Conservation (phyloP, 2,113 vertebrate genomes). For the Motacilla tschutschensis region DNA sequence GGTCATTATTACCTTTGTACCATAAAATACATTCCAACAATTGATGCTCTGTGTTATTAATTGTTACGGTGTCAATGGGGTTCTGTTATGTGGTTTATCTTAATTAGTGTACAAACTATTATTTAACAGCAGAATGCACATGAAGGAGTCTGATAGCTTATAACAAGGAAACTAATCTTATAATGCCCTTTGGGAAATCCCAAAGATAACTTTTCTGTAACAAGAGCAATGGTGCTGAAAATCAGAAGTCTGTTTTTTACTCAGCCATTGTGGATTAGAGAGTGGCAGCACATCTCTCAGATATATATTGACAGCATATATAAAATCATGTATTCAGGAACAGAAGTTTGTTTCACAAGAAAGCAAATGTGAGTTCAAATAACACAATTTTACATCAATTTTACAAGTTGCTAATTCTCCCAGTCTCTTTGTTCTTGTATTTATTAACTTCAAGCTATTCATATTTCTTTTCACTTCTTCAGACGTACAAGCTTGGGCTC, state of each 20-base stretch:
- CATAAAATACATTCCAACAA: conserved; percentile 1
- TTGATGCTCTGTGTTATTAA: conserved; percentile 18
- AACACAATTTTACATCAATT: neutral
- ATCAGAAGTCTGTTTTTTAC: neutral
- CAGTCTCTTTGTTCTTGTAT: neutral
- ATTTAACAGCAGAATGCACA: conserved; percentile 47
- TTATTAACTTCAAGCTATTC: neutral
- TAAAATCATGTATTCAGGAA: neutral
- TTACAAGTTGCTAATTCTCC: neutral
- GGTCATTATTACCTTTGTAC: neutral
- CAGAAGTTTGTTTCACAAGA: neutral
- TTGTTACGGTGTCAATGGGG: neutral
- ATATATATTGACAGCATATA: neutral
- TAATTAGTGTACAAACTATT: conserved; percentile 21
- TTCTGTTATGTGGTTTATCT: conserved; percentile 40
- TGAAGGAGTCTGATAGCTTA: neutral
- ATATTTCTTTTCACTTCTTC: neutral
- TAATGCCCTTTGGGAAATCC: conserved; percentile 18
- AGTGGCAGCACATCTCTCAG: neutral
- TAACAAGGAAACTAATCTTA: conserved; percentile 23
- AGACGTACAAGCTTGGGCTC: neutral
- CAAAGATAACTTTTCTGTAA: neutral
- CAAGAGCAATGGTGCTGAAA: conserved; percentile 10
- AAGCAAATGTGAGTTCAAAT: neutral
- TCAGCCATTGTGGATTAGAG: neutral